These are phyloP conservation scores for Stylophora pistillata DNA, from an alignment of 64 coral and sea anemone genomes.

Conservation along the genomic window DNA sequence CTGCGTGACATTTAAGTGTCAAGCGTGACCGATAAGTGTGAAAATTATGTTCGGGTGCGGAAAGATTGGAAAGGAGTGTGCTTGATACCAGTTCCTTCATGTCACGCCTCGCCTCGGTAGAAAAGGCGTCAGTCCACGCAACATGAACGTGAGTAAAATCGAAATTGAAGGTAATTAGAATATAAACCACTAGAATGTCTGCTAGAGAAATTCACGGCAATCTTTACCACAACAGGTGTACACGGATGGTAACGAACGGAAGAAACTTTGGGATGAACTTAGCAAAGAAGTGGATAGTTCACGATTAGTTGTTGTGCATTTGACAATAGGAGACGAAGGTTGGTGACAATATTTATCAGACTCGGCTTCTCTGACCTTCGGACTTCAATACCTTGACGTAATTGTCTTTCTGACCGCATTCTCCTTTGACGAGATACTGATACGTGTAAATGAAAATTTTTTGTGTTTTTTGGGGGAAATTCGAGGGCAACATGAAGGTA, in stretches of 20 bases:
- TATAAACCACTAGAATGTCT: not conserved
- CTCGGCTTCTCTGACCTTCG: too few relatives aligned
- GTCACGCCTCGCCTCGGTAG: not conserved
- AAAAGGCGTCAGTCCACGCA: not conserved
- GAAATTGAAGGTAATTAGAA: not conserved
- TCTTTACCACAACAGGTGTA: slow-evolving; percentile 2
- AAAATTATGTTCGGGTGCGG: not conserved
- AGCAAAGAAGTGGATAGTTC: slow-evolving; percentile 22
- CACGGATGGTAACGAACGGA: slow-evolving; percentile 34
- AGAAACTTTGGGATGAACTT: slow-evolving; percentile 62
- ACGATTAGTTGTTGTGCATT: slow-evolving; percentile 60
- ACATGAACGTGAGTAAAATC: not conserved
- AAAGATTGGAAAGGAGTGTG: slow-evolving; percentile 5
- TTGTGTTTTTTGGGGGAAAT: not conserved
- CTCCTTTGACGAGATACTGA: too few relatives aligned
- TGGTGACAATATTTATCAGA: not conserved
- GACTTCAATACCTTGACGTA: too few relatives aligned
- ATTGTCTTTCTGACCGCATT: too few relatives aligned
- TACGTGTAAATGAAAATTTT: not conserved
- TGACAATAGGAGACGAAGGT: slow-evolving; percentile 56
- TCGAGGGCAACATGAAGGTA: not conserved
- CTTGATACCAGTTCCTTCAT: slow-evolving; percentile 1
- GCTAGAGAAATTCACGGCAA: not conserved
- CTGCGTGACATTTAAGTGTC: not conserved
- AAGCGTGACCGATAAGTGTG: not conserved